Base-by-base conservation (phyloP, 2,888 invertebrate species). In the Andrena camellia region DNA sequence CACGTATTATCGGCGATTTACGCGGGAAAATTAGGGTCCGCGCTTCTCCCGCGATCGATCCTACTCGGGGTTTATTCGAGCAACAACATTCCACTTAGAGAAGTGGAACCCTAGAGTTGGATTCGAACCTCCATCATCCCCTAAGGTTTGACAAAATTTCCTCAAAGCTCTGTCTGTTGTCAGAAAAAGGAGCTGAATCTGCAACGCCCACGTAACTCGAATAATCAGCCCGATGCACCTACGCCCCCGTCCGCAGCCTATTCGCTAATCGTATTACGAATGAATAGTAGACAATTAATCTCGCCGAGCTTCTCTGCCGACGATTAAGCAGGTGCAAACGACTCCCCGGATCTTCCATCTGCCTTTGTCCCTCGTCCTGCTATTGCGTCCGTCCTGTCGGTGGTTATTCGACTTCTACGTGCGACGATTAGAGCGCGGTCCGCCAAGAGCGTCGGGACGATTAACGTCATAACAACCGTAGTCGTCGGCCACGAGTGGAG, bases 1-100 rank as follows among this genome's bases (percentile, higher is more conserved):
- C 92, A 92, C 88, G 89, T 82, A 90, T 92, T 92, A 92, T 89
- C 88, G 83, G 78, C 88, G 90, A 92, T 92, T 92, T 92, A 92
- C 91, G 89, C 89, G 87, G 84, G 88, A 88, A 92, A 92, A 92
- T 92, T 92, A 90, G 90, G 83, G 83, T 78, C 84, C 86, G 66
- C 84, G 73, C 64, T 84, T 83, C 68, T 66, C 73, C 67, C 70
- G 54, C 63, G 85, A 71, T 86, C 81, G 48, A 63, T 64, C 70
- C 54, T 50, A 50, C 76, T 81, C 60, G 52, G 2, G 74, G 29
- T 63, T 54, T 60, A n/a, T 60, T 57, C 2, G 13, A 17, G n/a
- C 62, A 33, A 31, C 52, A 60, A 31, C 26, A 4, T 5, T 13
- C 20, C 20, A 13, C 13, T 3, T 17, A 42, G n/a, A 1, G 48